phyloP scores from a whole-genome alignment of 1,140 invertebrate genomes.

The Drosophila rufa region DNA sequence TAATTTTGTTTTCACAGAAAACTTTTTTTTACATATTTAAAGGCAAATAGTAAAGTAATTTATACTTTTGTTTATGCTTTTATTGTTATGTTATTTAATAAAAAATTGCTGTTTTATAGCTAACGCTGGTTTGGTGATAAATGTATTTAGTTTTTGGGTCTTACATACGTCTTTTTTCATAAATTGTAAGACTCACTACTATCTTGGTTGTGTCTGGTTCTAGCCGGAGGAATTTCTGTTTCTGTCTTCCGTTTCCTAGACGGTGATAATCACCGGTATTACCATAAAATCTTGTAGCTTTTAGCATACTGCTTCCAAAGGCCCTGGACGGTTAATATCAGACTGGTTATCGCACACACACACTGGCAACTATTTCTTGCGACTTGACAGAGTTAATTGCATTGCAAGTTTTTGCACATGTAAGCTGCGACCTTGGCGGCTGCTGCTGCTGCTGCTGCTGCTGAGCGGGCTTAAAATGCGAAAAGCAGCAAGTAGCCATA shows the following conservation, averaged over 20 bases:
- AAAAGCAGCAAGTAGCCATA: constrained; percentile 23
- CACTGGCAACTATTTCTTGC: constrained; percentile 5
- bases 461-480: constrained; percentile 58
- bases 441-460: constrained; percentile 29
- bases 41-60: no score
- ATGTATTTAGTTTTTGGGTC: neutral
- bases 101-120: neutral
- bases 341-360: constrained; percentile 35
- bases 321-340: constrained; percentile 29
- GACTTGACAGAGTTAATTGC: constrained; percentile 54
- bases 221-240: neutral
- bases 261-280: constrained; percentile 7
- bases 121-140: neutral
- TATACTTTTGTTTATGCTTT: neutral
- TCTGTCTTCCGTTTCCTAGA: constrained; percentile 33
- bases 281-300: constrained; percentile 30
- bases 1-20: neutral
- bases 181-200: neutral
- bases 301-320: constrained; percentile 13
- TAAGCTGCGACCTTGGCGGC: constrained; percentile 64
- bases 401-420: constrained; percentile 59
- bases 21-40: no score
- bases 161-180: constrained; percentile 1
- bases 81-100: neutral
- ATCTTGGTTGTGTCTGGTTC: neutral